Percentiles rank a stretch among this genome's conserved stretches.
Evolutionary conservation across 2,797 vertebrate genomes (phyloP).

Genomic region (Simalia tracyae): DNA sequence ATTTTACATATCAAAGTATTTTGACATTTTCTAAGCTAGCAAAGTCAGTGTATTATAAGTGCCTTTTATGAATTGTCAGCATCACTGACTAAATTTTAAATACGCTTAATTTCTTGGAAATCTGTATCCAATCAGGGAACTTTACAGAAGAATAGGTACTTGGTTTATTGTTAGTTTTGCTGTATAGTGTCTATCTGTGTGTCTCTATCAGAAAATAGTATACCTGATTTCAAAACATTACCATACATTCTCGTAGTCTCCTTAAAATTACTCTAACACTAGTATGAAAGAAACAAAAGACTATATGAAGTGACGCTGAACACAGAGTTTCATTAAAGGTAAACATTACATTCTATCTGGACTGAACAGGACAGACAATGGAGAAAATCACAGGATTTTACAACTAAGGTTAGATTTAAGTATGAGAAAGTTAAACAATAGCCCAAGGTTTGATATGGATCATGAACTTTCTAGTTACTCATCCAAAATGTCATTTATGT

Average conservation of each 20-base stretch:
- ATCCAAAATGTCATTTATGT: not conserved
- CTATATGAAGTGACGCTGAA: not conserved
- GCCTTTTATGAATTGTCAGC: not conserved
- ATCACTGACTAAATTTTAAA: not conserved
- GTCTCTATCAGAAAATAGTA: not conserved
- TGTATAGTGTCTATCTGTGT: not conserved
- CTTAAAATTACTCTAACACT: not conserved
- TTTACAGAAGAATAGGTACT: not conserved
- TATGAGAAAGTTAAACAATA: not conserved
- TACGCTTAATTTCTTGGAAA: not conserved
- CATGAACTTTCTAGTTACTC: not conserved
- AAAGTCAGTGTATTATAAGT: not conserved
- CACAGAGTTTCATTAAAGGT: not conserved
- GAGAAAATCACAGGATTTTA: not conserved
- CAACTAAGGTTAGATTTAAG: not conserved
- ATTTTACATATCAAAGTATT: not conserved
- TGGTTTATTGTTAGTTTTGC: not conserved
- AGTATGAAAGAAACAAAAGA: not conserved
- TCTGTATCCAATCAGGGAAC: not conserved
- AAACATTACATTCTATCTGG: not conserved
- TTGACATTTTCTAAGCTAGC: slow-evolving; percentile 7
- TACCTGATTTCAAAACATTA: not conserved
- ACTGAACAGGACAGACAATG: not conserved
- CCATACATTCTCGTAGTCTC: not conserved
- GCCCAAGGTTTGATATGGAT: not conserved